Percentiles rank a stretch among this genome's conserved stretches.
These are phyloP conservation scores for Tiliacea aurago DNA, from an alignment of 2,888 invertebrate genomes.

Conservation along the genomic window DNA sequence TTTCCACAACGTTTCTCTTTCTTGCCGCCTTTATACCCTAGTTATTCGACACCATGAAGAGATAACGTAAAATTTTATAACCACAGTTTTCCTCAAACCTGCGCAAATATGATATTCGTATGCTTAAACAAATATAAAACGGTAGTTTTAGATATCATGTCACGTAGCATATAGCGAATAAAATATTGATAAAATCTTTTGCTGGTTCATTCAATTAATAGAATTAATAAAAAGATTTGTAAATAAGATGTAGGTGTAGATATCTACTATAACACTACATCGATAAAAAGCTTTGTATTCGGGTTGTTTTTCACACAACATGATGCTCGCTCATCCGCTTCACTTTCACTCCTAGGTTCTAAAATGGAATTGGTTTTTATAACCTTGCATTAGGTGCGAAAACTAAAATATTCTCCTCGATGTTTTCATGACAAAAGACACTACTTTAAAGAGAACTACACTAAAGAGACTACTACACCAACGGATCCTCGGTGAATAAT, in stretches of 20 bases:
- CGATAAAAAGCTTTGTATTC: not conserved
- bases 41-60: slow-evolving; percentile 36
- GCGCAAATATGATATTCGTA: slow-evolving; percentile 4
- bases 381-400: not conserved
- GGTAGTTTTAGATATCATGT: not conserved
- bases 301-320: too few species aligned
- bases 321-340: too few species aligned
- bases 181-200: not conserved
- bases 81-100: not conserved
- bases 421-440: too few species aligned
- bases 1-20: slow-evolving; percentile 17
- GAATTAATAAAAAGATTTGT: not conserved
- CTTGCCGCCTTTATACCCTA: slow-evolving; percentile 36
- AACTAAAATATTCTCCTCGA: not conserved
- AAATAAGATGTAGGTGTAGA: not conserved
- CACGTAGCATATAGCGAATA: slow-evolving; percentile 9
- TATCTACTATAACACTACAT: not conserved
- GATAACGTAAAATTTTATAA: slow-evolving; percentile 35
- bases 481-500: not conserved
- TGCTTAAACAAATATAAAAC: slow-evolving; percentile 6
- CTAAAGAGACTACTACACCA: too few species aligned
- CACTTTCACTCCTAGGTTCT: not conserved
- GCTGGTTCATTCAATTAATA: not conserved
- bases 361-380: not conserved
- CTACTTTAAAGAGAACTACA: too few species aligned